phyloP scores from a whole-genome alignment of 2,797 vertebrate species.

The Cephalopachus bancanus region DNA sequence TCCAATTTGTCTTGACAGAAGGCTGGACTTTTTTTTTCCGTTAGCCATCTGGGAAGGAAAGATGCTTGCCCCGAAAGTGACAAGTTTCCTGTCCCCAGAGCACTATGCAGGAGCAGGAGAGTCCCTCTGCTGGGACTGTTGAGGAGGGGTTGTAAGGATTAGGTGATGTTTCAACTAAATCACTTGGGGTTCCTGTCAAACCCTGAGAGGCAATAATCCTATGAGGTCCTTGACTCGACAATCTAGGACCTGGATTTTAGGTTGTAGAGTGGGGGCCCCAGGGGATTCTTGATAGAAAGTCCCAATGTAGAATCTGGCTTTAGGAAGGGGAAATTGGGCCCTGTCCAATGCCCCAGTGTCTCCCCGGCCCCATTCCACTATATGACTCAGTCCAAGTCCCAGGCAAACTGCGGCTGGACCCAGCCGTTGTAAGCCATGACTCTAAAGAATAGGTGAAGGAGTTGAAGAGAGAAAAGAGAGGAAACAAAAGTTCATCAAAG shows the following conservation, averaged over 20 bases:
- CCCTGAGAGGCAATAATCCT: not conserved
- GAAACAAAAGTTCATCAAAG: not conserved
- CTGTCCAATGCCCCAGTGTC: not conserved
- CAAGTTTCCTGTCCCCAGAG: not conserved
- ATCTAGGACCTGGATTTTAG: constrained; percentile 45
- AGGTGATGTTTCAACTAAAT: not conserved
- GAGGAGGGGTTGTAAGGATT: not conserved
- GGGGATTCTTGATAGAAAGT: not conserved
- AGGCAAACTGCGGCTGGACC: not conserved
- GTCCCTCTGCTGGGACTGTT: not conserved
- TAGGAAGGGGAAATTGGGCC: not conserved
- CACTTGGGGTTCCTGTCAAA: not conserved
- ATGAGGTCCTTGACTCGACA: constrained; percentile 13
- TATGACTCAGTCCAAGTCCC: not conserved
- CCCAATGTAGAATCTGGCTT: not conserved
- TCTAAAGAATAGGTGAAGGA: not conserved
- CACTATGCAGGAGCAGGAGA: not conserved
- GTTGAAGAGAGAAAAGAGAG: constrained; percentile 8
- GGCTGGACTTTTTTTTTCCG: not conserved
- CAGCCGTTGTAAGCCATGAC: not conserved
- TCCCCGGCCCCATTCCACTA: not conserved
- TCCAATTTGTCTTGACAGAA: not conserved
- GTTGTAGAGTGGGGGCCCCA: not conserved
- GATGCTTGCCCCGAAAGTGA: not conserved
- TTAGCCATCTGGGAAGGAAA: constrained; percentile 30